Evolutionary conservation across 2,888 invertebrate genomes (phyloP), one percentile per base, ranked within the genome.

Genomic region (Parochlus steinenii): DNA sequence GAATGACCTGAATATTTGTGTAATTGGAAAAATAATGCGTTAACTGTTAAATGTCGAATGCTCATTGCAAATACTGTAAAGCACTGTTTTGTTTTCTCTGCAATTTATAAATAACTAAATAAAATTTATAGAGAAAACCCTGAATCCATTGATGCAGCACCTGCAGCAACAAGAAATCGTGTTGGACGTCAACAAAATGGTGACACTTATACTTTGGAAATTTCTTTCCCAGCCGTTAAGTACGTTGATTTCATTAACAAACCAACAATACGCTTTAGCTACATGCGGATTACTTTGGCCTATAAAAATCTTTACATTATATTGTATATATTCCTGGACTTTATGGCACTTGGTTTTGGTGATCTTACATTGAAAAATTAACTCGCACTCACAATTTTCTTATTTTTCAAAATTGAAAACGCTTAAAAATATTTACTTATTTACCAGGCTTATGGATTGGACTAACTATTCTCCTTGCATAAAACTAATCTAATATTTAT

Each of bases 151-250:
- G 12, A 20, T 31, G 23, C 22, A 22, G 16, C 31, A 12, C 20
- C 15, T 16, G 33, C 24, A 17, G 16, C 25, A 11, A 12, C 55
- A 61, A 62, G 62, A 61, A 61, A 58, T 62, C 76, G 85, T 58
- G 81, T 83, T 65, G 79, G 80, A 57, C 72, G 82, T 54, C 82
- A 82, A 66, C 77, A 74, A 57, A 81, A 80, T 58, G 57, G 58
- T 46, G 85, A 86, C 63, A 85, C 85, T 49, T 90, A 90, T 70
- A 78, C 71, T 65, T 73, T 89, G 59, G 81, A 85, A 66, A 81
- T 90, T 61, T 74, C 83, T 56, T 87, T 87, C 75, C 86, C 86
- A 55, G 78, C 86, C 53, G 70, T 82, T 67, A 86, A 82, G 86
- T 86, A 78, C 80, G 71, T 71, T 48, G 40, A 5, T n/a, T 30